phyloP scores from a whole-genome alignment of 2,888 invertebrate species.

The Plemyria rubiginata region DNA sequence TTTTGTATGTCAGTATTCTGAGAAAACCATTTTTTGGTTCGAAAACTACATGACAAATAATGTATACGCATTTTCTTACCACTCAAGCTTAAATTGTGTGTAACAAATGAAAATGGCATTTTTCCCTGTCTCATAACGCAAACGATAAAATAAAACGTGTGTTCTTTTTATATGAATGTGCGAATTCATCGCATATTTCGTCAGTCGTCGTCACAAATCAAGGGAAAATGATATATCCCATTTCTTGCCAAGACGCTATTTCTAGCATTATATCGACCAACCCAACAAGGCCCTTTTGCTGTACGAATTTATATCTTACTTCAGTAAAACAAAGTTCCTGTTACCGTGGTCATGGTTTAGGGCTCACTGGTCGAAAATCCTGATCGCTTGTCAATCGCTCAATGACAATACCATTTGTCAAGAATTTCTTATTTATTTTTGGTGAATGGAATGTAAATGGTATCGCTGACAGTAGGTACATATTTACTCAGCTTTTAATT shows the following conservation, averaged over 20 bases:
- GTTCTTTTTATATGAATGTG: constrained; percentile 38
- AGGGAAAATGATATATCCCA: constrained; percentile 45
- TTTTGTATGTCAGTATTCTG: not conserved
- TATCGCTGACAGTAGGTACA: constrained; percentile 18
- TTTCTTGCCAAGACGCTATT: constrained; percentile 36
- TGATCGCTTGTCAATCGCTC: constrained; percentile 45
- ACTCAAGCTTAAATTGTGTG: constrained; percentile 14
- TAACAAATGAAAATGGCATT: constrained; percentile 20
- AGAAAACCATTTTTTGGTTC: not conserved
- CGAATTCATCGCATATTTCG: constrained; percentile 43
- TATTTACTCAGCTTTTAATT: constrained; percentile 18
- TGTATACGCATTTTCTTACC: constrained; percentile 8
- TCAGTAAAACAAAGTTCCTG: constrained; percentile 6
- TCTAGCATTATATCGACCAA: constrained; percentile 30
- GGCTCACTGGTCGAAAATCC: constrained; percentile 32
- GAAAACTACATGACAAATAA: not conserved
- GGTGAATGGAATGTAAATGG: constrained; percentile 32
- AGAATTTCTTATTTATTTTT: constrained; percentile 42
- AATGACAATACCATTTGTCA: constrained; percentile 48
- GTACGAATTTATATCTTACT: constrained; percentile 17
- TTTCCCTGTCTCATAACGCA: constrained; percentile 29
- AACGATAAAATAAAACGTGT: constrained; percentile 33
- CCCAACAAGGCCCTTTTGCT: constrained; percentile 11
- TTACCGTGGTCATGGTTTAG: constrained; percentile 20
- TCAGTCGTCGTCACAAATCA: constrained; percentile 41